Percentiles rank a stretch among this genome's conserved stretches.
These are phyloP conservation scores for Phrynocephalus versicolor DNA, from an alignment of 2,113 vertebrate genomes.

Conservation along the genomic window DNA sequence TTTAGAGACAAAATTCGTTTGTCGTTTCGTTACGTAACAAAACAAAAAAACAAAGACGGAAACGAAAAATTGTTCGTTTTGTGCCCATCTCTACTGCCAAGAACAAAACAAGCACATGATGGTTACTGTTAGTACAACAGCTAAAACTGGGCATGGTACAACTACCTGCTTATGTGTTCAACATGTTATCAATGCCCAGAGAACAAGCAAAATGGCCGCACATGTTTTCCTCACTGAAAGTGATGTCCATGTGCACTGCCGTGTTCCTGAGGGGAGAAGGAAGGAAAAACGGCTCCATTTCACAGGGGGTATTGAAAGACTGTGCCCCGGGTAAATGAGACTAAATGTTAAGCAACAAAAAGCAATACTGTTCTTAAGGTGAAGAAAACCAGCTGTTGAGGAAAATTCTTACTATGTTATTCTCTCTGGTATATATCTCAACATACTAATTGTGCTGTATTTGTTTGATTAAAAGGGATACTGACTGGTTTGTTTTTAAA, in stretches of 20 bases:
- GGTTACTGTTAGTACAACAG: background rate
- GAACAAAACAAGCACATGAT: slow-evolving; percentile 19
- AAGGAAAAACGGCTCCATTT: background rate
- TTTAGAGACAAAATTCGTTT: no score
- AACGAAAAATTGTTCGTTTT: no score
- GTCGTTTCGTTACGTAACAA: no score
- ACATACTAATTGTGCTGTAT: slow-evolving; percentile 42
- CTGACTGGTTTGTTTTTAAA: slow-evolving; percentile 59
- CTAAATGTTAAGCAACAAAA: background rate
- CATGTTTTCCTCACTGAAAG: background rate
- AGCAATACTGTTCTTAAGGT: slow-evolving; percentile 40
- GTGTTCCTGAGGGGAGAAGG: background rate
- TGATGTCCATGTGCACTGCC: background rate
- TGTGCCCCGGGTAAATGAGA: background rate
- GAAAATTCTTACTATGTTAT: slow-evolving; percentile 5
- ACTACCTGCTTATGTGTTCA: no score
- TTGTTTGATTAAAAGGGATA: slow-evolving; percentile 37
- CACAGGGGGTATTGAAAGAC: background rate
- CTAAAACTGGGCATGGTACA: background rate
- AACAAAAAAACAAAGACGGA: no score
- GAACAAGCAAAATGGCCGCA: background rate
- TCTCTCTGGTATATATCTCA: slow-evolving; percentile 36
- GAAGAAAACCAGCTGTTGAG: slow-evolving; percentile 34
- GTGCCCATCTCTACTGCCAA: slow-evolving; percentile 50
- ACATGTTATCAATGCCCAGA: no score